Base-by-base conservation (phyloP, 2,888 invertebrate species). In the Conistra vaccinii region DNA sequence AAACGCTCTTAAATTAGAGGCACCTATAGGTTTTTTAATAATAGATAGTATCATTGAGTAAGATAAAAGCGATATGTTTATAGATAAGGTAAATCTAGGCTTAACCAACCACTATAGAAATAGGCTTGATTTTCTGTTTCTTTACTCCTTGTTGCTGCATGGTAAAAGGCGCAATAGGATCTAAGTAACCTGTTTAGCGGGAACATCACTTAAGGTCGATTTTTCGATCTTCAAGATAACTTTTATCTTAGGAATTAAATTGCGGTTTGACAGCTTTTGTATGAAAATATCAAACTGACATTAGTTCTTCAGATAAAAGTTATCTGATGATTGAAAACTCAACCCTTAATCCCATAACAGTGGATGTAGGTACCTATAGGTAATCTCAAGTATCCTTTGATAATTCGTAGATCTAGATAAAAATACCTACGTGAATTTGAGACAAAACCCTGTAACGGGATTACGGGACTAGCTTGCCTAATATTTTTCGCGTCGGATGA, bases 351-450 rank as follows among this genome's bases (percentile, higher is more conserved):
- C 17, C 10, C 55, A 14, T 32, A 20, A n/a, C 26, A n/a, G 26
- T 3, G 4, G 42, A 42, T 0, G 32, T 32, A 26, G 0, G 32
- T 42, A 26, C 2, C 17, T 29, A 39, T n/a, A 53, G 12, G 6
- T 20, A 42, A 76, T 74, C 51, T 65, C 6, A 77, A 53, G 73
- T 77, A 32, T 32, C 12, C 32, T 32, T 17, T 45, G 63, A 61
- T 53, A 51, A 51, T 53, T 77, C 42, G 12, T 23, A 32, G 2
- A 75, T 29, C 2, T 57, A 74, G 76, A 51, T 73, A 51, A 51
- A 51, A 35, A 26, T 42, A 26, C 9, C 0, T 23, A 57, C 17
- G 23, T 20, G 26, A 58, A 73, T 74, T 48, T 58, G 29, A 74
- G 26, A 35, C 12, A 48, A 17, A 45, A 45, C n/a, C 6, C 12